Evolutionary conservation across 2,113 vertebrate species (phyloP).

Genomic region (Spea multiplicata): DNA sequence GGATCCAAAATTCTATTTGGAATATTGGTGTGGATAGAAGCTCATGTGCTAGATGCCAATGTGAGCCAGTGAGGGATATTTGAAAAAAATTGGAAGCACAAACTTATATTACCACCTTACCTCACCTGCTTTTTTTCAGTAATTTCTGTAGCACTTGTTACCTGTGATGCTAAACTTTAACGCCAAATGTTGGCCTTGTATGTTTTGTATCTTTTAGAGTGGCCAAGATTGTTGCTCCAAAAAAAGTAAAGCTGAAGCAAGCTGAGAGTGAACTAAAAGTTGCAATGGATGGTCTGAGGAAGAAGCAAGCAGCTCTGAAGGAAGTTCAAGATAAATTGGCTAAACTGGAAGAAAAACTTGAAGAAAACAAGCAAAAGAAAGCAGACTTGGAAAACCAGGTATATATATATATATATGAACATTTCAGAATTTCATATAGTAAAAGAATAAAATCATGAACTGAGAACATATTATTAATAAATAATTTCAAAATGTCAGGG

Average conservation of each 20-base stretch:
- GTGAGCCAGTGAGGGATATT: too few species aligned
- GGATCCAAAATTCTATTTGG: too few species aligned
- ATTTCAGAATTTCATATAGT: too few species aligned
- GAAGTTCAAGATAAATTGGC: constrained; percentile 80
- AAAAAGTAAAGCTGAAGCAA: constrained; percentile 76
- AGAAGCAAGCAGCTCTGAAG: constrained; percentile 77
- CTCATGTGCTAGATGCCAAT: too few species aligned
- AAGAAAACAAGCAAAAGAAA: constrained; percentile 82
- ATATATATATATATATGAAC: constrained; percentile 48
- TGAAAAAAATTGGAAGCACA: too few species aligned
- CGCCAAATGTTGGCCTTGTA: not conserved
- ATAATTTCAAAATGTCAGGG: too few species aligned
- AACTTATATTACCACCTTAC: too few species aligned
- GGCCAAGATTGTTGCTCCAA: constrained; percentile 82
- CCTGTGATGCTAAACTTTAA: not conserved
- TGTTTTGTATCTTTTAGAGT: constrained; percentile 64
- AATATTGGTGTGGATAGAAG: too few species aligned
- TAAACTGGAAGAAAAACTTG: constrained; percentile 70
- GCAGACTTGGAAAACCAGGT: constrained; percentile 83
- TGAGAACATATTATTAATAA: too few species aligned
- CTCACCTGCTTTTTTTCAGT: too few species aligned
- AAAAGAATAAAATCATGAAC: too few species aligned
- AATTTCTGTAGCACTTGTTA: too few species aligned
- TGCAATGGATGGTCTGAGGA: constrained; percentile 73
- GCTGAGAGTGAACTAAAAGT: constrained; percentile 75